phyloP scores from a whole-genome alignment of 2,113 vertebrate species.

The Pseudorasbora parva region DNA sequence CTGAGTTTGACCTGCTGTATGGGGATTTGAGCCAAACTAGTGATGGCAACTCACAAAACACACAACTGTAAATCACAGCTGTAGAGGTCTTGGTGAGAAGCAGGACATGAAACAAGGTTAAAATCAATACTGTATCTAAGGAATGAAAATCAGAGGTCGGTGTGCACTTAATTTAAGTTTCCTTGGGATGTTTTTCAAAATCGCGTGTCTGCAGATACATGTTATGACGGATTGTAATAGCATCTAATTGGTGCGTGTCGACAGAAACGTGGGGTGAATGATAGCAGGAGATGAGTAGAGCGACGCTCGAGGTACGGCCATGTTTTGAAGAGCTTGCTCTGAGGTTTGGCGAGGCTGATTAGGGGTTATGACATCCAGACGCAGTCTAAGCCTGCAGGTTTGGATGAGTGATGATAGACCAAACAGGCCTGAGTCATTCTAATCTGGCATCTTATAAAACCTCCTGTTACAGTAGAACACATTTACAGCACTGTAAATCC shows the following conservation, averaged over 20 bases:
- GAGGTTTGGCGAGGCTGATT: slow-evolving; percentile 21
- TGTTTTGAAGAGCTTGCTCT: background rate
- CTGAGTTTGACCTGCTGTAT: slow-evolving; percentile 1
- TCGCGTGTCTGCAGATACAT: slow-evolving; percentile 15
- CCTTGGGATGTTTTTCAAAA: slow-evolving; percentile 13
- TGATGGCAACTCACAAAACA: slow-evolving; percentile 9
- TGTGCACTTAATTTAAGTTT: background rate
- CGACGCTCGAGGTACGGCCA: slow-evolving; percentile 14
- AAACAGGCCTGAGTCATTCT: slow-evolving; percentile 37
- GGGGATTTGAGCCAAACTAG: background rate
- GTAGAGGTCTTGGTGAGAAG: background rate
- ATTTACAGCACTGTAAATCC: too few species aligned
- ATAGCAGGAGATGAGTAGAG: background rate
- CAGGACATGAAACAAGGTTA: background rate
- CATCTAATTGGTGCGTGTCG: slow-evolving; percentile 45
- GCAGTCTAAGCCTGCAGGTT: slow-evolving; percentile 16
- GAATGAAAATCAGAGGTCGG: slow-evolving; percentile 33
- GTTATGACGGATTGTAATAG: slow-evolving; percentile 2
- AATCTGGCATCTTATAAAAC: background rate
- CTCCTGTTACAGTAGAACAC: background rate
- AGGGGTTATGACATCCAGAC: slow-evolving; percentile 33
- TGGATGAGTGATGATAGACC: slow-evolving; percentile 43
- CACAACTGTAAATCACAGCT: slow-evolving; percentile 44
- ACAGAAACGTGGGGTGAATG: slow-evolving; percentile 14
- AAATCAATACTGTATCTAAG: slow-evolving; percentile 8